Conservation (phyloP, 2,113 vertebrate genomes). For the Oryzias javanicus region DNA sequence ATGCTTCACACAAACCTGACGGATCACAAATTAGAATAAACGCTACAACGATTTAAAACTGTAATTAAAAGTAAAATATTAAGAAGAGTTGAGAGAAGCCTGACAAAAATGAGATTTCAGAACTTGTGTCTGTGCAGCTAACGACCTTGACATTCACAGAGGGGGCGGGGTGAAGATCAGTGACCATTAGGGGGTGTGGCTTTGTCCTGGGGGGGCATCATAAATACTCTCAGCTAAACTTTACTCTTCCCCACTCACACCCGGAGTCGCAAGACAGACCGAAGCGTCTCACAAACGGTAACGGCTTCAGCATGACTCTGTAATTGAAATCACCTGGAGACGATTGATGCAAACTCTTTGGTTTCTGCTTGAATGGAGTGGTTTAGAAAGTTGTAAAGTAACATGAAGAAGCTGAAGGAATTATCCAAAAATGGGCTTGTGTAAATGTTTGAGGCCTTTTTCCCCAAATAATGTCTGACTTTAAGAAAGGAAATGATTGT, state of each 20-base stretch:
- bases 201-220: conserved; percentile 26
- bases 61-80: not conserved
- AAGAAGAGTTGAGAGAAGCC: not conserved
- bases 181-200: conserved; percentile 54
- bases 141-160: conserved; percentile 77
- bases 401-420: not conserved
- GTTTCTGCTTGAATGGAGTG: not conserved
- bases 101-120: conserved; percentile 5
- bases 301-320: conserved; percentile 19
- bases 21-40: not conserved
- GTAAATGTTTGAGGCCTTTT: not conserved
- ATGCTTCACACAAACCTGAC: not conserved
- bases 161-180: conserved; percentile 44
- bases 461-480: no score
- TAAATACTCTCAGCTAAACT: conserved; percentile 53
- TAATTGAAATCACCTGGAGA: conserved; percentile 20
- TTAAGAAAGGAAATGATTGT: no score
- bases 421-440: not conserved
- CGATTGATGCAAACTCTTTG: not conserved
- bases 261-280: conserved; percentile 60
- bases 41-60: not conserved
- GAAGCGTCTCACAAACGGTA: conserved; percentile 76
- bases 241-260: conserved; percentile 67
- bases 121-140: conserved; percentile 5
- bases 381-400: not conserved